Percentiles rank a stretch among this genome's conserved stretches.
These are phyloP conservation scores for Stramonita haemastoma DNA, from an alignment of 2,888 invertebrate species.

Conservation along the genomic window DNA sequence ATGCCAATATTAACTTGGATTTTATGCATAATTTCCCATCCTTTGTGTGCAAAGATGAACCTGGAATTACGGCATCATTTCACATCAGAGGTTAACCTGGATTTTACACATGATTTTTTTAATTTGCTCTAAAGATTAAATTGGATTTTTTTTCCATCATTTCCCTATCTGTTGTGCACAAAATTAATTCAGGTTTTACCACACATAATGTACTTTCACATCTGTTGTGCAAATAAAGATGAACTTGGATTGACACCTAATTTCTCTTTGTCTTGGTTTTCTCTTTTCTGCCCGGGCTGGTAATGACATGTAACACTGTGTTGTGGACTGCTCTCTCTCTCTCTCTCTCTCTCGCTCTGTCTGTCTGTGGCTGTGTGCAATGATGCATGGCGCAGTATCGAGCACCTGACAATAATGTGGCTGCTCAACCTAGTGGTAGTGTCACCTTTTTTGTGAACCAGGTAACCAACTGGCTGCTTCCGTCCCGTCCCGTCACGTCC, in stretches of 20 bases:
- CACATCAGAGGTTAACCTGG: too few species aligned
- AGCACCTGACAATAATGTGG: constrained; percentile 52
- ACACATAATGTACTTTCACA: too few species aligned
- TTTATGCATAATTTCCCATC: too few species aligned
- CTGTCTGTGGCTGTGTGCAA: constrained; percentile 32
- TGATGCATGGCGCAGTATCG: constrained; percentile 51
- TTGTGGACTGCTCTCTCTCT: neutral
- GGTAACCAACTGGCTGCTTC: constrained; percentile 48
- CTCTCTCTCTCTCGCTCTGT: constrained; percentile 32
- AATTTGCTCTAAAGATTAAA: too few species aligned
- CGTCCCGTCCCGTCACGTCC: neutral
- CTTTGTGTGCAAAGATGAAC: too few species aligned
- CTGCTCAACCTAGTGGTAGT: constrained; percentile 55
- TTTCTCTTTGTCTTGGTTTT: neutral
- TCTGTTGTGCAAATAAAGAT: neutral
- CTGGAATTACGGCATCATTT: too few species aligned
- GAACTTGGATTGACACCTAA: too few species aligned
- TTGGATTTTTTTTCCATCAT: neutral
- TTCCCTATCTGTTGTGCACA: too few species aligned
- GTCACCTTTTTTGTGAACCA: constrained; percentile 61
- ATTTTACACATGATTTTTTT: too few species aligned
- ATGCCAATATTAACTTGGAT: too few species aligned
- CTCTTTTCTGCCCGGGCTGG: neutral
- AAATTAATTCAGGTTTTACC: too few species aligned
- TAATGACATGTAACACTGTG: neutral